Percentiles rank a stretch among this genome's conserved stretches.
Conservation (phyloP, 2,113 vertebrate species). For the Cranoglanis bouderius region DNA sequence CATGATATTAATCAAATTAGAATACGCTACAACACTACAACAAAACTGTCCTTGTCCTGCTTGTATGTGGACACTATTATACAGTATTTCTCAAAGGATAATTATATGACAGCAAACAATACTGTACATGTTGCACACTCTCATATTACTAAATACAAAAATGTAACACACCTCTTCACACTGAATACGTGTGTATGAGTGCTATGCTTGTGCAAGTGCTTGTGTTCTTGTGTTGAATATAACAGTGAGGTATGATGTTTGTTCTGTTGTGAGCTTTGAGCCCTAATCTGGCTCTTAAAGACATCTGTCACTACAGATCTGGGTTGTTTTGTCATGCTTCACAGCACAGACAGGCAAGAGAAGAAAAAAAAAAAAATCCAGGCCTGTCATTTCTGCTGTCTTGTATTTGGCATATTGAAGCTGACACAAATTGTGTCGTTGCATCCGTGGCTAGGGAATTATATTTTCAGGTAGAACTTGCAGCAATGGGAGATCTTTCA, state of each 20-base stretch:
- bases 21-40: constrained; percentile 51
- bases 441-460: constrained; percentile 67
- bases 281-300: constrained; percentile 81
- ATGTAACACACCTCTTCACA: background rate
- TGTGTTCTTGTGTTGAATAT: constrained; percentile 38
- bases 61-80: background rate
- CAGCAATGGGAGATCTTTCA: constrained; percentile 65
- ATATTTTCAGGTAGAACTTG: constrained; percentile 73
- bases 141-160: constrained; percentile 52
- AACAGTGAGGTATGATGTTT: constrained; percentile 69
- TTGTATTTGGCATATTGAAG: constrained; percentile 72
- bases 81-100: background rate
- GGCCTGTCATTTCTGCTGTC: constrained; percentile 77
- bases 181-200: constrained; percentile 32
- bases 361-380: constrained; percentile 55
- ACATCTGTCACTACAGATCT: constrained; percentile 81
- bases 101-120: background rate
- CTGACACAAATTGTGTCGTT: constrained; percentile 77
- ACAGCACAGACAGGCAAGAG: constrained; percentile 66
- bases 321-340: constrained; percentile 80
- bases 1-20: constrained; percentile 69
- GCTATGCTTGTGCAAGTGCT: constrained; percentile 34
- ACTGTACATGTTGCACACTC: background rate
- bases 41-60: constrained; percentile 41
- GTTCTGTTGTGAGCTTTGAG: constrained; percentile 70